Base-by-base conservation (phyloP, 2,113 vertebrate species). In the Callorhinus ursinus region DNA sequence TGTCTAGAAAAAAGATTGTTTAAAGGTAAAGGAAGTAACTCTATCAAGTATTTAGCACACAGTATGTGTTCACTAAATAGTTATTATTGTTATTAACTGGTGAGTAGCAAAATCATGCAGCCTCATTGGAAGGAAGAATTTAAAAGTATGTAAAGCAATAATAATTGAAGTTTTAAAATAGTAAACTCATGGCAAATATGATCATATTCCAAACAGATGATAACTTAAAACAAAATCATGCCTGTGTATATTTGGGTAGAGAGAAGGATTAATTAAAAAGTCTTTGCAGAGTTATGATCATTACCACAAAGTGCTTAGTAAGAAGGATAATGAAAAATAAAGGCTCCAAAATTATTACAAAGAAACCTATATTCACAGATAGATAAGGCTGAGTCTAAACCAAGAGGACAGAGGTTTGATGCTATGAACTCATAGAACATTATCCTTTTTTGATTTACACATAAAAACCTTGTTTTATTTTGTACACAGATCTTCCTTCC, bases 121-220 rank as follows among this genome's bases (percentile, higher is more conserved):
- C 4, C 15, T 46, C 4, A 53, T 57, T 95, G 24, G 72, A 93
- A 96, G 55, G 33, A 95, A 96, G 31, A 6, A 94, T 53, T 90
- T 96, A 88, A 96, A 90, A 88, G 18, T 61, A 95, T 65, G 79
- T 83, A 77, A 90, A 86, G 28, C 90, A 96, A 86, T 53, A 95
- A 86, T 79, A 81, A 74, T 36, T 49, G 57, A 96, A 94, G 24
- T 33, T 74, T 96, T 65, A 49, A 92, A 97, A 77, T 72, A 95
- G 57, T 26, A 81, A 93, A 95, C 22, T 61, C 26, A 69, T 71
- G 76, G 63, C 24, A 96, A 88, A 96, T 79, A 31, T n/a, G 92
- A 92, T 39, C 77, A 59, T 95, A 89, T 89, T 91, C 24, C 18
- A 96, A 93, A 26, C 7, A 82, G 59, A 51, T 65, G 42, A 67